Evolutionary conservation across 2,888 invertebrate species (phyloP).

Genomic region (Caprella mutica): DNA sequence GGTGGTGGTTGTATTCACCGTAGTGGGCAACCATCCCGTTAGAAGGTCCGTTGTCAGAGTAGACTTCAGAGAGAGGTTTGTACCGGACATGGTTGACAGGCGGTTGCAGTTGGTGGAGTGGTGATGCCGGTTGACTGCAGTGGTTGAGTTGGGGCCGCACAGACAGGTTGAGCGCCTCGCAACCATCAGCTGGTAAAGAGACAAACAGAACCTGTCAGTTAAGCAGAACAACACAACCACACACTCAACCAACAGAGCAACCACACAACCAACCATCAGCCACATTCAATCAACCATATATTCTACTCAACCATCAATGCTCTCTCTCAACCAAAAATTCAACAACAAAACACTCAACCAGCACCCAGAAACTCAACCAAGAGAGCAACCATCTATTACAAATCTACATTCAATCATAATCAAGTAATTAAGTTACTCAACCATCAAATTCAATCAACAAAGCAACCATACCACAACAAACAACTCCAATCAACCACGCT

Average conservation of each 20-base stretch:
- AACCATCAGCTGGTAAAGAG: conserved; percentile 30
- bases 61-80: neutral
- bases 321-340: too few species aligned
- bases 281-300: too few species aligned
- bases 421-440: too few species aligned
- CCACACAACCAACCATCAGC: neutral
- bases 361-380: too few species aligned
- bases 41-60: neutral
- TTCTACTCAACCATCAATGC: too few species aligned
- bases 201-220: conserved; percentile 9
- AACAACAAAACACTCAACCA: too few species aligned
- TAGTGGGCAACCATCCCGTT: neutral
- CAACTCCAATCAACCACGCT: too few species aligned
- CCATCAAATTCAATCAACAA: too few species aligned
- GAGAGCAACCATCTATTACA: too few species aligned
- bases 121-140: neutral
- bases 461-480: too few species aligned
- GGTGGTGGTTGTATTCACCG: neutral
- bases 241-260: too few species aligned
- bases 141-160: conserved; percentile 18
- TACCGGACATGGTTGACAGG: neutral
- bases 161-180: conserved; percentile 34
- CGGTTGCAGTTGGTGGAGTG: neutral
- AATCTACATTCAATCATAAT: too few species aligned
- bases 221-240: conserved; percentile 10